Conservation (phyloP, 2,113 vertebrate species). For the Tyrannus savana region DNA sequence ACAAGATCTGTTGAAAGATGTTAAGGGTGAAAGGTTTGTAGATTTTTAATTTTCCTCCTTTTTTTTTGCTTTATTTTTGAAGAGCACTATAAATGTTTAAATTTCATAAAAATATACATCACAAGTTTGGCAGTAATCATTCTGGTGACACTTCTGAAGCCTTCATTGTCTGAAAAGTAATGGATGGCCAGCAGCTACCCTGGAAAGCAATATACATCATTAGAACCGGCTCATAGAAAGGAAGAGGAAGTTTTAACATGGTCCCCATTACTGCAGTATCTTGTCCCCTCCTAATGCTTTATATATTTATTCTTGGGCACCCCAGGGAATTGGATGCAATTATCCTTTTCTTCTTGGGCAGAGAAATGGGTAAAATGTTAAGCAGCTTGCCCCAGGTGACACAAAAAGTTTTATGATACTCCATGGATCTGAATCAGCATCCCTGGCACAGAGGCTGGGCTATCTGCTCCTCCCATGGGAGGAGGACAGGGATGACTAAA, state of each 20-base stretch:
- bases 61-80: background rate
- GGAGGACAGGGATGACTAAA: background rate
- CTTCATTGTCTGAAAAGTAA: conserved; percentile 21
- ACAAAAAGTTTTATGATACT: background rate
- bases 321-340: conserved; percentile 3
- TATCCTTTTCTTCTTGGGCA: background rate
- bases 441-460: background rate
- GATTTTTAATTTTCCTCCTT: background rate
- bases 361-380: conserved; percentile 23
- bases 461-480: background rate
- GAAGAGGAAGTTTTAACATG: background rate
- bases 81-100: conserved; percentile 14
- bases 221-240: background rate
- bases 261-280: background rate
- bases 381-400: background rate
- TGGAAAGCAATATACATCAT: conserved; percentile 5
- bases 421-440: background rate
- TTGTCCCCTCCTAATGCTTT: background rate
- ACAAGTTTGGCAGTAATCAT: background rate
- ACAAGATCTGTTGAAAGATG: conserved; percentile 64
- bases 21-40: conserved; percentile 35
- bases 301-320: conserved; percentile 35
- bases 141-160: background rate
- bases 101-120: conserved; percentile 34
- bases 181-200: background rate